Evolutionary conservation across 2,113 vertebrate genomes (phyloP), one percentile per base, ranked within the genome.

Genomic region (Myotis davidii): DNA sequence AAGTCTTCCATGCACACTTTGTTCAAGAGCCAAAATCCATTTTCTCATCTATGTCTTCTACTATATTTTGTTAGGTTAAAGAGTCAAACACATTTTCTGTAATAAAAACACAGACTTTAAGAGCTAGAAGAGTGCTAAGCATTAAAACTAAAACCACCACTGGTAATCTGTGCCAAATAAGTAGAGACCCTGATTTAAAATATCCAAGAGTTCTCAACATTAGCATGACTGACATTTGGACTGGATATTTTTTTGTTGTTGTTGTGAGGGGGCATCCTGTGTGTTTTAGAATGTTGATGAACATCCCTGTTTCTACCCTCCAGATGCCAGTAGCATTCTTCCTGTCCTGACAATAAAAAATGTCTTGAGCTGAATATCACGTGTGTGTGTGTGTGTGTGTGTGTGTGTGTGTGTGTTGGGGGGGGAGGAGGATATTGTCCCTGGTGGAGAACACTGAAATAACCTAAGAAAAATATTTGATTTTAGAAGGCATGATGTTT

Each of bases 91-190:
- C 17, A 78, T 39, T 88, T 10, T 8, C 20, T n/a, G 11, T 67
- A 91, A 95, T 95, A 85, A 90, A 95, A 72, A 91, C 6, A 17
- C 12, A 39, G 39, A 73, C 39, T 67, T 79, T 77, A 61, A 32
- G 73, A 88, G 34, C 29, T 61, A 65, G 18, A 72, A 64, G 21
- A 20, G 21, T 37, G 79, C 32, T 50, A 52, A 67, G n/a, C 27
- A 32, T 73, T 96, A 37, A 81, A 88, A 48, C 48, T 81, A 87
- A 79, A 88, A 76, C 10, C 21, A 14, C 50, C 27, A 95, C 87
- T 79, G 65, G 76, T 59, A 39, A 73, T 59, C 5, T 32, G 5
- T 70, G 29, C 2, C 85, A 90, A 76, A 25, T 6, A 84, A 86
- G n/a, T 29, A 70, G 56, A 90, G 37, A 79, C 13, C 10, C 48